Percentiles rank a stretch among this genome's conserved stretches.
Evolutionary conservation across 1,140 invertebrate species (phyloP).

Genomic region (Lordiphosa stackelbergi): DNA sequence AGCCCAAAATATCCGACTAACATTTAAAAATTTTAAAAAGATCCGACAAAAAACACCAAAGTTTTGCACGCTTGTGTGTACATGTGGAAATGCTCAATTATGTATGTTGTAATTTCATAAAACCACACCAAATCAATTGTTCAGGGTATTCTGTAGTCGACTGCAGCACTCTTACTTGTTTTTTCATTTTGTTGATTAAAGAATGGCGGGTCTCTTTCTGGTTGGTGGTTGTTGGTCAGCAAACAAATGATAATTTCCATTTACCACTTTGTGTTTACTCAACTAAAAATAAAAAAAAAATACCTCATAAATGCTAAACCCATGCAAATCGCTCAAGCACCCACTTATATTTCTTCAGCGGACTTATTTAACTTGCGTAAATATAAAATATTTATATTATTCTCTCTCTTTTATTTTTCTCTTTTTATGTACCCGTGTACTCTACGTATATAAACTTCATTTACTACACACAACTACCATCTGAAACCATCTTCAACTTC

Average conservation of each 20-base stretch:
- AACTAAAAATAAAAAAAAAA: constrained; percentile 8
- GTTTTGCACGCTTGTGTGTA: too few species aligned
- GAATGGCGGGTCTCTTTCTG: not conserved
- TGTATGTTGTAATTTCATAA: too few species aligned
- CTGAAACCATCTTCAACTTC: constrained; percentile 67
- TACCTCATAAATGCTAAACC: constrained; percentile 1
- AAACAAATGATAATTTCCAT: constrained; percentile 29
- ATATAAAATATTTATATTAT: constrained; percentile 75
- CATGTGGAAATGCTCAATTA: too few species aligned
- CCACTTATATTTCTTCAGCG: constrained; percentile 28
- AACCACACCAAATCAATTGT: too few species aligned
- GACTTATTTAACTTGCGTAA: constrained; percentile 71
- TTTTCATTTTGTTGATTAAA: too few species aligned
- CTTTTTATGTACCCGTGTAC: constrained; percentile 67
- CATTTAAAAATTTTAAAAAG: constrained; percentile 6
- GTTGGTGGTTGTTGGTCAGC: constrained; percentile 12
- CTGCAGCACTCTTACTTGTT: too few species aligned
- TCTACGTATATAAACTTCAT: constrained; percentile 65
- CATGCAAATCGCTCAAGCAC: constrained; percentile 44
- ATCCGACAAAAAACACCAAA: not conserved
- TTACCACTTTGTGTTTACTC: constrained; percentile 18
- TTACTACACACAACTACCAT: constrained; percentile 70
- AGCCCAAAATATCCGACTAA: too few species aligned
- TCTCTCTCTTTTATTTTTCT: constrained; percentile 74
- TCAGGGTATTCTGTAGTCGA: too few species aligned